Percentiles rank a stretch among this genome's conserved stretches.
phyloP scores from a whole-genome alignment of 2,797 vertebrate genomes.

The Podarcis siculus region DNA sequence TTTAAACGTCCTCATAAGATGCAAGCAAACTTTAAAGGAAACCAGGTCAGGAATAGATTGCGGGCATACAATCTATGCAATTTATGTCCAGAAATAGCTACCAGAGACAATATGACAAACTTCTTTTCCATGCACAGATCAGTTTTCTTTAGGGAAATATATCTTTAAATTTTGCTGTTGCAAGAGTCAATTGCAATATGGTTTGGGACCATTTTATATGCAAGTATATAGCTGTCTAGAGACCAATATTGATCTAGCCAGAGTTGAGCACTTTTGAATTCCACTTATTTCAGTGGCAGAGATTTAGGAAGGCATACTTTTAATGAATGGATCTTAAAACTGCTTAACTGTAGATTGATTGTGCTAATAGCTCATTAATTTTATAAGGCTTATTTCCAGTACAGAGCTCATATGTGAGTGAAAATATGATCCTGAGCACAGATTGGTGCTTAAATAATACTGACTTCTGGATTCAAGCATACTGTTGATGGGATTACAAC shows the following conservation, averaged over 20 bases:
- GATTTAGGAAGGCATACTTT: not conserved
- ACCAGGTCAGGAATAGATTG: conserved; percentile 73
- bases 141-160: not conserved
- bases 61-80: conserved; percentile 62
- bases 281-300: not conserved
- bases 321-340: not conserved
- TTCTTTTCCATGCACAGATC: conserved; percentile 50
- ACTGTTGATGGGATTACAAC: not conserved
- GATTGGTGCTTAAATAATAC: not conserved
- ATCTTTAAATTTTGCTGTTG: conserved; percentile 23
- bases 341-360: not conserved
- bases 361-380: not conserved
- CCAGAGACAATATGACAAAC: conserved; percentile 52
- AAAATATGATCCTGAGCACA: not conserved
- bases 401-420: not conserved
- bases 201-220: conserved; percentile 33
- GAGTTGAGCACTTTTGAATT: not conserved
- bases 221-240: conserved; percentile 9
- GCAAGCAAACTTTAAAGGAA: conserved; percentile 68
- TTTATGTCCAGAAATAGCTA: conserved; percentile 62
- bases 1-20: conserved; percentile 46
- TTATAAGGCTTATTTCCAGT: not conserved
- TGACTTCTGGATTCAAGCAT: not conserved
- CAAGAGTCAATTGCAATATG: conserved; percentile 5
- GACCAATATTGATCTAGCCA: not conserved